Evolutionary conservation across 2,113 vertebrate genomes (phyloP).

Genomic region (Caloenas nicobarica): DNA sequence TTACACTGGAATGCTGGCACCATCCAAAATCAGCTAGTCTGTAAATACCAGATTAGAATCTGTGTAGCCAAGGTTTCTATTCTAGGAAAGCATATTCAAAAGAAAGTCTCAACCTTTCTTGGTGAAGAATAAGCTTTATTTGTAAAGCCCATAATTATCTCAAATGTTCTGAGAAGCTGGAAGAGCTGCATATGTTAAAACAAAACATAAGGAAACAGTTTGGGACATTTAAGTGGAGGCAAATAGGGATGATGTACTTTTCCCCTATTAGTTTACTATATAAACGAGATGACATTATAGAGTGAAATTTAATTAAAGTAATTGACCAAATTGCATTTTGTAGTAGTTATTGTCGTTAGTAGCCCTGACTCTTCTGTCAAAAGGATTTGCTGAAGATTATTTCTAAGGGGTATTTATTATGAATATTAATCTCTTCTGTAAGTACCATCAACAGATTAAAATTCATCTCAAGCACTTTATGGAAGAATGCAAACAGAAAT

Average conservation of each 20-base stretch:
- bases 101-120: constrained; percentile 48
- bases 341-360: constrained; percentile 85
- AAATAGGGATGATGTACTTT: constrained; percentile 62
- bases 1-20: constrained; percentile 71
- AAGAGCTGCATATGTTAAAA: constrained; percentile 50
- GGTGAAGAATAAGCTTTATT: constrained; percentile 56
- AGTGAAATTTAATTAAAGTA: constrained; percentile 90
- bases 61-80: constrained; percentile 51
- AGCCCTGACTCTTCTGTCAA: constrained; percentile 83
- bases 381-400: constrained; percentile 76
- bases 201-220: constrained; percentile 50
- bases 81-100: constrained; percentile 57
- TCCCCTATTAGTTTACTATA: constrained; percentile 77
- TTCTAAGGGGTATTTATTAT: constrained; percentile 82
- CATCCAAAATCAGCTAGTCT: constrained; percentile 62
- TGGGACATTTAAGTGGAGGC: constrained; percentile 44
- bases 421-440: constrained; percentile 85
- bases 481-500: constrained; percentile 72
- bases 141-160: constrained; percentile 70
- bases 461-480: constrained; percentile 78
- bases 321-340: constrained; percentile 92
- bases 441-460: constrained; percentile 79
- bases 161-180: constrained; percentile 48
- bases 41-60: constrained; percentile 75
- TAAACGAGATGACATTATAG: constrained; percentile 83